Evolutionary conservation across 2,797 vertebrate genomes (phyloP), one percentile per base, ranked within the genome.

Genomic region (Sebastes variabilis): DNA sequence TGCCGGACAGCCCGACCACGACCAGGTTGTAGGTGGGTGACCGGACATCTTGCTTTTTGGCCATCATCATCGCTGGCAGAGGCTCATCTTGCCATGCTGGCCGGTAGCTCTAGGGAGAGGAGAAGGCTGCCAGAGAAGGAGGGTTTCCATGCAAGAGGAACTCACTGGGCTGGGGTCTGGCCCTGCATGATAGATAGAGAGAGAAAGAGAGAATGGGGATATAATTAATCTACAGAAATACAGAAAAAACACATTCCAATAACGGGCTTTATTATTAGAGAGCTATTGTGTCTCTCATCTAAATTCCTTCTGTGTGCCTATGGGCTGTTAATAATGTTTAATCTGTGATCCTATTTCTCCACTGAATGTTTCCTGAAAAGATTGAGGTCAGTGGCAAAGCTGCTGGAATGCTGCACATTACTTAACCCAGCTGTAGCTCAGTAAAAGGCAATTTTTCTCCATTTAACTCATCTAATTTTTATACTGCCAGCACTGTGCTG

Each of bases 31-130:
- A 99, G 96, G 95, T 98, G 96, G 98, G 97, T 80, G 96, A 79
- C 93, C 98, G 97, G 74, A 93, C 97, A 96, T 99, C 98, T 96
- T 99, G 98, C 96, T 99, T 99, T 95, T 97, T 97, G 90, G 98
- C 98, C 98, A 99, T 99, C 96, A 99, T 95, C 91, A 97, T 97
- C 80, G 94, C 94, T 92, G 93, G 88, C 94, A 92, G 95, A 87
- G 90, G 64, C 89, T 96, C 98, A 99, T 99, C 96, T 96, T 97
- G 97, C 94, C 96, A 96, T 96, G 87, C 82, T 93, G 91, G 85
- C 89, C 92, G 75, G 87, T 92, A 91, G 95, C 94, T 96, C 94
- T 95, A 94, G 77, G 88, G 86, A 87, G 91, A 87, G 84, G 86
- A 82, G 77, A 75, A 84, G 82, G 77, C 78, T 91, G 87, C 85